Evolutionary conservation across 2,888 invertebrate species (phyloP).

Genomic region (Sesia apiformis): DNA sequence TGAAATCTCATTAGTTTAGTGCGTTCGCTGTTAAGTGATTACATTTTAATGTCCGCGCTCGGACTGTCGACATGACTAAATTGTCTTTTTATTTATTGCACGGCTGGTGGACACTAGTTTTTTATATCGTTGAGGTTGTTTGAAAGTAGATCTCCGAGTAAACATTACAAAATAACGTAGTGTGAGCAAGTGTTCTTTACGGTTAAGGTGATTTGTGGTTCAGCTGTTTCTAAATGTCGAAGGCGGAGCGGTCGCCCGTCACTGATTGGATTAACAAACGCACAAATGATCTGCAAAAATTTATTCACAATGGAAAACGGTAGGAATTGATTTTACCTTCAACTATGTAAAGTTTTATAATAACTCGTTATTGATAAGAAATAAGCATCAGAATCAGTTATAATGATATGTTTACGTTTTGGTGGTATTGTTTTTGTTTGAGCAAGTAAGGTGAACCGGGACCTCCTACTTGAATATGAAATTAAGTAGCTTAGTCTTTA

Average conservation of each 20-base stretch:
- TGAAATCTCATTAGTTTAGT: conserved; percentile 68
- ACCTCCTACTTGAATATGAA: conserved; percentile 46
- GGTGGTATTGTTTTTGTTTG: conserved; percentile 19
- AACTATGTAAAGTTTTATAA: not conserved
- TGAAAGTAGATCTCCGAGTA: conserved; percentile 38
- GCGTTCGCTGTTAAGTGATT: conserved; percentile 68
- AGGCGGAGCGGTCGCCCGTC: conserved; percentile 48
- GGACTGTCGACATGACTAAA: conserved; percentile 39
- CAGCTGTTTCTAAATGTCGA: conserved; percentile 50
- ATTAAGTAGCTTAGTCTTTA: conserved; percentile 31
- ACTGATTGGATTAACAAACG: conserved; percentile 61
- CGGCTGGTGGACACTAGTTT: conserved; percentile 27
- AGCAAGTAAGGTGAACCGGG: conserved; percentile 38
- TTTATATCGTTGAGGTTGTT: conserved; percentile 37
- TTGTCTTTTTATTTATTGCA: conserved; percentile 42
- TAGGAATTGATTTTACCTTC: conserved; percentile 20
- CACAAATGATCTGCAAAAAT: conserved; percentile 50
- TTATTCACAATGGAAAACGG: conserved; percentile 62
- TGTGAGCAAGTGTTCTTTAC: conserved; percentile 35
- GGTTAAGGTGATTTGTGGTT: conserved; percentile 24
- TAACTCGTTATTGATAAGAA: not conserved
- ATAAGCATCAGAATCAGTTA: not conserved
- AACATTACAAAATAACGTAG: conserved; percentile 22
- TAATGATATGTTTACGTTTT: not conserved
- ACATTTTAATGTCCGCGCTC: conserved; percentile 54